Conservation (phyloP, 2,113 vertebrate species). For the Hemiscyllium ocellatum region DNA sequence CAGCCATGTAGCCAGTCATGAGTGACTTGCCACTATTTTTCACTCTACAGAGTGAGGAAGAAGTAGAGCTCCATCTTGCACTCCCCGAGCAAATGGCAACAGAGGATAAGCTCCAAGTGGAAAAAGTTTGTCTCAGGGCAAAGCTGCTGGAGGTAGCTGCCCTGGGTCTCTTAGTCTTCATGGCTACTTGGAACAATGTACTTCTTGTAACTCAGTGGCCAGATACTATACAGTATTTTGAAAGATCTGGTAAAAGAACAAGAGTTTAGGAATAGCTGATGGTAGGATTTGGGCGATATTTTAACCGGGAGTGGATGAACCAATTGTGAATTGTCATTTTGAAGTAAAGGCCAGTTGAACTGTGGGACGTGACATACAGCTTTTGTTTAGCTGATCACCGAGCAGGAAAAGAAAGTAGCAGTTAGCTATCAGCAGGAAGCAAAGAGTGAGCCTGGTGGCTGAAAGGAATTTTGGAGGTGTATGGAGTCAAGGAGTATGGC, state of each 20-base stretch:
- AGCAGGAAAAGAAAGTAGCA: too few relatives aligned
- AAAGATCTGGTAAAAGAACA: neutral
- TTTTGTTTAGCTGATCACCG: neutral
- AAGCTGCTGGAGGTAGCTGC: too few relatives aligned
- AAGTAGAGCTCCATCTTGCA: neutral
- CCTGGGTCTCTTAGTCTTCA: neutral
- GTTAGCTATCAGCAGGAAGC: neutral
- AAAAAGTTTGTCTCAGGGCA: neutral
- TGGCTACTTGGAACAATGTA: neutral
- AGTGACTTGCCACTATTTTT: neutral
- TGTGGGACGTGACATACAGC: neutral
- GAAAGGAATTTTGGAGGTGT: neutral
- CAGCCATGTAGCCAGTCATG: neutral
- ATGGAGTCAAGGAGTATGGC: neutral
- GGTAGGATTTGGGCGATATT: too few relatives aligned
- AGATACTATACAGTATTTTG: too few relatives aligned
- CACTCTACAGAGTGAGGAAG: neutral
- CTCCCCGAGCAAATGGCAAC: too few relatives aligned
- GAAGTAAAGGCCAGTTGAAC: neutral
- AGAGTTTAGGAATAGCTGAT: neutral
- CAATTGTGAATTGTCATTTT: neutral
- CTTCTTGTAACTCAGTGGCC: neutral
- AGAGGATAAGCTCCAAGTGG: too few relatives aligned
- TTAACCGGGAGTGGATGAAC: neutral
- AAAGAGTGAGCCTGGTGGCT: neutral